phyloP scores from a whole-genome alignment of 1,140 invertebrate genomes.

The Camponotus pennsylvanicus region DNA sequence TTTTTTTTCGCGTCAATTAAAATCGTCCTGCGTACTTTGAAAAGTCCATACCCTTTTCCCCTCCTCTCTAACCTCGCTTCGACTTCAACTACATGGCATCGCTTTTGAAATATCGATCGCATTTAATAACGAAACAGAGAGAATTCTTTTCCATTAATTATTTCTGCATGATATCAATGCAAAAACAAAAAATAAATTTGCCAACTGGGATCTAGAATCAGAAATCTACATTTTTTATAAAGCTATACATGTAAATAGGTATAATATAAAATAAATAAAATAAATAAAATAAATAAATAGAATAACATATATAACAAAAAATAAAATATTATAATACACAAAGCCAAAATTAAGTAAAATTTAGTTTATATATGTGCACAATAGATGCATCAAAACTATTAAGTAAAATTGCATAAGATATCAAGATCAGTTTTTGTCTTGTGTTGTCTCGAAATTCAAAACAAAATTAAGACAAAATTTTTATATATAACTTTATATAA shows the following conservation, averaged over 20 bases:
- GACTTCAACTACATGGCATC: background rate
- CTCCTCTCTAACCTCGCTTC: background rate
- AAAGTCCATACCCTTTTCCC: slow-evolving; percentile 22
- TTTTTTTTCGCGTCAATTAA: slow-evolving; percentile 61
- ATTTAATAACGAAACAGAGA: background rate
- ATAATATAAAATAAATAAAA: background rate
- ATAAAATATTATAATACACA: background rate
- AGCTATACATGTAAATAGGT: too few relatives aligned
- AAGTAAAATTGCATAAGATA: too few relatives aligned
- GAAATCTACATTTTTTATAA: slow-evolving; percentile 15
- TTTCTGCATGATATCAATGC: background rate
- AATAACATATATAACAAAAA: background rate
- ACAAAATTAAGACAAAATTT: too few relatives aligned
- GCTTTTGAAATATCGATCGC: slow-evolving; percentile 7
- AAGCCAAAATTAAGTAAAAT: background rate
- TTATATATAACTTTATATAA: too few relatives aligned
- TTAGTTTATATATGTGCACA: too few relatives aligned
- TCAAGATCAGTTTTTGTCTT: too few relatives aligned
- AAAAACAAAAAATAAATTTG: background rate
- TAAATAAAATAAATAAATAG: background rate
- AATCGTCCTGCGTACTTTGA: slow-evolving; percentile 34
- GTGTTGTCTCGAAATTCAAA: too few relatives aligned
- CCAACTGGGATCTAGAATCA: background rate
- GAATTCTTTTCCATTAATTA: background rate
- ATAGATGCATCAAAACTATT: too few relatives aligned